Evolutionary conservation across 2,888 invertebrate species (phyloP).

Genomic region (Apamea anceps): DNA sequence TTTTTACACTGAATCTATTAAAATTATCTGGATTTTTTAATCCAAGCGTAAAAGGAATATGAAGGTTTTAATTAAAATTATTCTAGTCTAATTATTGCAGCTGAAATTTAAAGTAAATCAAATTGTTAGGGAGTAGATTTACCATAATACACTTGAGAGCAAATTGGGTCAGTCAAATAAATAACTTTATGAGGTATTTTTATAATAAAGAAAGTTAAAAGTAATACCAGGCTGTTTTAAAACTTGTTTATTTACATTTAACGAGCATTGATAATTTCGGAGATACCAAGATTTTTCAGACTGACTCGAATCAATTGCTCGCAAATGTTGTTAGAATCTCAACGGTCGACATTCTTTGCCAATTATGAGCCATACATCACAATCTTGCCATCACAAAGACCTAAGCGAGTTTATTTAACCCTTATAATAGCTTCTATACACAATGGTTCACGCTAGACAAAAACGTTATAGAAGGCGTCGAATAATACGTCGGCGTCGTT

Average conservation of each 20-base stretch:
- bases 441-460: background rate
- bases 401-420: slow-evolving; percentile 45
- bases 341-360: background rate
- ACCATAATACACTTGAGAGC: background rate
- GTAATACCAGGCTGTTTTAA: background rate
- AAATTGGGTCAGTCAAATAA: background rate
- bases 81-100: slow-evolving; percentile 35
- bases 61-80: background rate
- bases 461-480: no score
- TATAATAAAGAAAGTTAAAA: background rate
- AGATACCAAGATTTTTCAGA: background rate
- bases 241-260: background rate
- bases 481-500: no score
- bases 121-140: background rate
- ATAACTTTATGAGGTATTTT: background rate
- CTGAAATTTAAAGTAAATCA: background rate
- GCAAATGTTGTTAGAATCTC: background rate
- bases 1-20: no score
- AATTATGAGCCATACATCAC: slow-evolving; percentile 12
- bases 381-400: slow-evolving; percentile 47
- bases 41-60: background rate
- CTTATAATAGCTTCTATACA: slow-evolving; percentile 7
- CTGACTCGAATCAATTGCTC: background rate
- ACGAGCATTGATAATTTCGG: background rate
- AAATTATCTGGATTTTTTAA: background rate